Conservation (phyloP, 2,113 vertebrate species). For the Accipiter cooperii region DNA sequence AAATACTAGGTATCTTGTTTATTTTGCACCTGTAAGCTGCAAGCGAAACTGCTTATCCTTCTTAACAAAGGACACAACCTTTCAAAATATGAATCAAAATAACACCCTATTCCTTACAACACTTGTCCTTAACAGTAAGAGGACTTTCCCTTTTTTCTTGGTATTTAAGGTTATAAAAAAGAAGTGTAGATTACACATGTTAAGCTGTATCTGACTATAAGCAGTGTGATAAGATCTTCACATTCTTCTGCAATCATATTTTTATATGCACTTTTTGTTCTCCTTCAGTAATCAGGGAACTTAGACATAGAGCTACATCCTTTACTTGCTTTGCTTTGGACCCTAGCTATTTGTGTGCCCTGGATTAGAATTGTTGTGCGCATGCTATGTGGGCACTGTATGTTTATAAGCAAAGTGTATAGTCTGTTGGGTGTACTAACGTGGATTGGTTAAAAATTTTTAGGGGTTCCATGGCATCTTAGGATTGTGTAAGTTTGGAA, state of each 20-base stretch:
- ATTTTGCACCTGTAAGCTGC: neutral
- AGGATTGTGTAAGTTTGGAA: neutral
- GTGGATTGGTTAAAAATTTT: neutral
- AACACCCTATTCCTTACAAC: neutral
- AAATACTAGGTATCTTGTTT: neutral
- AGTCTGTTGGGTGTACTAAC: neutral
- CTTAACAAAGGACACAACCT: neutral
- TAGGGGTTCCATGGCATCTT: neutral
- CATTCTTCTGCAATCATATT: neutral
- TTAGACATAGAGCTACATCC: neutral
- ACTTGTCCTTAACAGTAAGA: neutral
- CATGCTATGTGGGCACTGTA: neutral
- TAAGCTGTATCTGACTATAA: neutral
- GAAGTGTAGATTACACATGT: neutral
- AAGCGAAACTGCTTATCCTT: neutral
- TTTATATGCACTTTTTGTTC: neutral
- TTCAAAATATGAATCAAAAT: neutral
- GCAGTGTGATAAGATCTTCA: neutral
- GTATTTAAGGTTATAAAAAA: neutral
- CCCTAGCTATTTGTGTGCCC: neutral
- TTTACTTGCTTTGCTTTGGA: neutral
- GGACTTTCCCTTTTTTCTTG: neutral
- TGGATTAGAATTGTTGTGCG: neutral
- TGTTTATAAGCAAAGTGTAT: neutral
- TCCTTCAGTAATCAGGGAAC: neutral